Conservation (phyloP, 1,140 invertebrate species). For the Vanessa atalanta region DNA sequence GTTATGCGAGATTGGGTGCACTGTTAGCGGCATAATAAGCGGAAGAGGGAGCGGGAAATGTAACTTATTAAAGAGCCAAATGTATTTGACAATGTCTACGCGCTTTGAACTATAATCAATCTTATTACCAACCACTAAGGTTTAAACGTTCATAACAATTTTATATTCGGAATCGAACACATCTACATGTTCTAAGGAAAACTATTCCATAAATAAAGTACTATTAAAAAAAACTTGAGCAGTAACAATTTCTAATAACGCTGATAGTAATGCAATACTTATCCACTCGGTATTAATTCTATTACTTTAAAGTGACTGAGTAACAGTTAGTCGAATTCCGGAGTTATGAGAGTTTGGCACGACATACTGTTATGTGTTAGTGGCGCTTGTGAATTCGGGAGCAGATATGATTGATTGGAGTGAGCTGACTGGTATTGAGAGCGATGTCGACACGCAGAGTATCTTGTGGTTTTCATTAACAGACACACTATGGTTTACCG, state of each 20-base stretch:
- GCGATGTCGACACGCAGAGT: conserved; percentile 26
- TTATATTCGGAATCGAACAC: not conserved
- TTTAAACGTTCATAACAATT: not conserved
- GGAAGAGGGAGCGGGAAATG: not conserved
- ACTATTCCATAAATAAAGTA: not conserved
- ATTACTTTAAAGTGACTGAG: conserved; percentile 48
- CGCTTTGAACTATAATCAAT: not conserved
- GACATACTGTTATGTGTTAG: conserved; percentile 39
- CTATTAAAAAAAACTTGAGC: not conserved
- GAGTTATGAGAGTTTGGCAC: conserved; percentile 44
- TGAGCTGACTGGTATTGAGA: conserved; percentile 26
- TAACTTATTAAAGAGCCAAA: not conserved
- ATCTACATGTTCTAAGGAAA: not conserved
- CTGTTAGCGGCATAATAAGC: not conserved
- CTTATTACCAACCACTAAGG: not conserved
- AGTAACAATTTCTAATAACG: not conserved
- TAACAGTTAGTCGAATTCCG: conserved; percentile 41
- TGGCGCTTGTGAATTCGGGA: conserved; percentile 20
- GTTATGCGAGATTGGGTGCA: conserved; percentile 16
- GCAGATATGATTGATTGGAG: conserved; percentile 31
- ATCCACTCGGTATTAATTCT: conserved; percentile 27
- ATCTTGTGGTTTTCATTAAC: conserved; percentile 16
- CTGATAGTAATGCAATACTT: conserved; percentile 4
- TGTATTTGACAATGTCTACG: not conserved
- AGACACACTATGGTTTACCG: conserved; percentile 18